Evolutionary conservation across 2,113 vertebrate species (phyloP), one percentile per base, ranked within the genome.

Genomic region (Xiphophorus couchianus): DNA sequence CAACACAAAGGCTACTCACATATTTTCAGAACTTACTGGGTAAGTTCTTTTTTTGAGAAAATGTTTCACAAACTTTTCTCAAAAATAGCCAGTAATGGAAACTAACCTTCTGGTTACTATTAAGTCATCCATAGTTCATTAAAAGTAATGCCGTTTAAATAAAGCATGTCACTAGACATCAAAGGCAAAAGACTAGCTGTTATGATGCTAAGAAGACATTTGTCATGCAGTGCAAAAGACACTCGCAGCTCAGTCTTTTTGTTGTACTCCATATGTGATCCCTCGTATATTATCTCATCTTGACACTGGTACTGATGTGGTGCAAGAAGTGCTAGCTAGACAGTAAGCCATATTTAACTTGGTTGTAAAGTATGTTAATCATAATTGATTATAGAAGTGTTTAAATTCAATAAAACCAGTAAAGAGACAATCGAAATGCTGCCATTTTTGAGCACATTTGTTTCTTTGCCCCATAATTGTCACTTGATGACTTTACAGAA

Each of bases 401-500:
- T 39, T 71, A 35, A 27, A 60, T 19, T 35, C 51, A 39, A 30
- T 25, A 67, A 63, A 84, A 27, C 27, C 11, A 37, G 14, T 70
- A 28, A 68, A 60, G 3, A 25, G 37, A 66, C 76, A 73, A 6
- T 14, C 29, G 61, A 69, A 81, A 77, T 67, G 44, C 44, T 48
- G 5, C 44, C 44, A 54, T 75, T 82, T 82, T 72, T 69, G 48
- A 39, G 67, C 28, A 81, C 66, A 82, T 82, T 74, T 69, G 54
- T 61, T 62, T 85, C 85, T 82, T 86, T 80, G 61, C 69, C 44
- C 61, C 62, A 71, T 86, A 76, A 84, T 89, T 63, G 79, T 37
- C 28, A 73, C 22, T 58, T 58, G 19, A 74, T 69, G 69, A 69
- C 42, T 77, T 73, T 64, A 74, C 67, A 65, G 39, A 35, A 80